These are phyloP conservation scores for Iselma pallidipennis DNA, from an alignment of 2,888 invertebrate species.

Conservation along the genomic window DNA sequence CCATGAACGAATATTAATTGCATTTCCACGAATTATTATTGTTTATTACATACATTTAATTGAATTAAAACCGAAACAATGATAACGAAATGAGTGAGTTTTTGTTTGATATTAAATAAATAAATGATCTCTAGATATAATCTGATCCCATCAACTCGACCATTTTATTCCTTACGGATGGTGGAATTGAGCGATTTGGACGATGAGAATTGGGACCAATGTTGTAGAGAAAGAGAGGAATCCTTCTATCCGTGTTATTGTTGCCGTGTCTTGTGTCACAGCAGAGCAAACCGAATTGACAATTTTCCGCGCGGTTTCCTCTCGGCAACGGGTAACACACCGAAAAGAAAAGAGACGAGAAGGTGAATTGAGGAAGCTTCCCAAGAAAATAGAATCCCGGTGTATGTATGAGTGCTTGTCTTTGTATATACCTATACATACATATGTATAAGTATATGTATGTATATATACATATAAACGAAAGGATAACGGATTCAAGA, in stretches of 20 bases:
- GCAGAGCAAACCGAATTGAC: conserved; percentile 62
- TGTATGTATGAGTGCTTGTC: neutral
- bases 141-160: neutral
- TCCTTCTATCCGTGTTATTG: conserved; percentile 48
- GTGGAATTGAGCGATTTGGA: conserved; percentile 4
- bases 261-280: conserved; percentile 51
- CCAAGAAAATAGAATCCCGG: conserved; percentile 37
- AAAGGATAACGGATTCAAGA: conserved; percentile 51
- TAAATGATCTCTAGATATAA: neutral
- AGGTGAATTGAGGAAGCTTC: conserved; percentile 46
- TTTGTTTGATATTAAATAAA: neutral
- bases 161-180: neutral
- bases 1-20: conserved; percentile 45
- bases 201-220: neutral
- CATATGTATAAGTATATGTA: conserved; percentile 32
- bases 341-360: conserved; percentile 40
- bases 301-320: conserved; percentile 73
- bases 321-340: conserved; percentile 50
- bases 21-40: conserved; percentile 32
- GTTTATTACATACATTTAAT: conserved; percentile 36
- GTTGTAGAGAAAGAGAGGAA: conserved; percentile 6
- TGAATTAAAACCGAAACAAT: too few relatives aligned
- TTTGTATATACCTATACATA: neutral
- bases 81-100: too few relatives aligned
- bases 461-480: conserved; percentile 40